These are phyloP conservation scores for Andricus curvator DNA, from an alignment of 2,888 invertebrate species.

Conservation along the genomic window DNA sequence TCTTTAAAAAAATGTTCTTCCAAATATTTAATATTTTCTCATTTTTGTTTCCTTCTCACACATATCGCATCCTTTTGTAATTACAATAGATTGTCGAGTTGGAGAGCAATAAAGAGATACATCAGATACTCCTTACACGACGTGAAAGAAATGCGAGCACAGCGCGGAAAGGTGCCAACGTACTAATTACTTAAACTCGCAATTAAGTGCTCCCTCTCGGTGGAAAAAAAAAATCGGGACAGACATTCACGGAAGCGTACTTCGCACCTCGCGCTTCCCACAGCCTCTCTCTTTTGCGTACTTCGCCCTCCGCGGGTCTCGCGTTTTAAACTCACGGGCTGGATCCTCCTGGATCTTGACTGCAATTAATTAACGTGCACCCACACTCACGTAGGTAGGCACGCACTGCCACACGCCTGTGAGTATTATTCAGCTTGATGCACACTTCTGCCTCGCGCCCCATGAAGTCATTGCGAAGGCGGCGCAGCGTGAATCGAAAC, in stretches of 20 bases:
- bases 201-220: conserved; percentile 66
- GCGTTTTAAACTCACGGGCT: conserved; percentile 48
- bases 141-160: conserved; percentile 9
- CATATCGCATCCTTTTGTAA: not conserved
- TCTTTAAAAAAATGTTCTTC: not conserved
- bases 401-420: conserved; percentile 56
- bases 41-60: not conserved
- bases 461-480: conserved; percentile 49
- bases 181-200: conserved; percentile 70
- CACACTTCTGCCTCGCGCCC: conserved; percentile 45
- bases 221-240: conserved; percentile 56
- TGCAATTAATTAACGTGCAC: conserved; percentile 70
- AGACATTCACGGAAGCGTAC: conserved; percentile 68
- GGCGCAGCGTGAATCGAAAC: conserved; percentile 13
- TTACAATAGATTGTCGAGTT: conserved; percentile 13
- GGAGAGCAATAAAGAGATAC: conserved; percentile 13
- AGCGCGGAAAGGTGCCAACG: conserved; percentile 43
- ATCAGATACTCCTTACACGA: conserved; percentile 21
- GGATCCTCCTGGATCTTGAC: conserved; percentile 48
- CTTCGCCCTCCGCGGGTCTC: conserved; percentile 49
- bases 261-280: conserved; percentile 68
- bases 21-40: not conserved
- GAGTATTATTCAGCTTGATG: conserved; percentile 51
- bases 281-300: conserved; percentile 55
- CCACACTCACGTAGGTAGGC: conserved; percentile 43